phyloP scores from a whole-genome alignment of 2,888 invertebrate genomes.

The Lacanobia wlatinum region DNA sequence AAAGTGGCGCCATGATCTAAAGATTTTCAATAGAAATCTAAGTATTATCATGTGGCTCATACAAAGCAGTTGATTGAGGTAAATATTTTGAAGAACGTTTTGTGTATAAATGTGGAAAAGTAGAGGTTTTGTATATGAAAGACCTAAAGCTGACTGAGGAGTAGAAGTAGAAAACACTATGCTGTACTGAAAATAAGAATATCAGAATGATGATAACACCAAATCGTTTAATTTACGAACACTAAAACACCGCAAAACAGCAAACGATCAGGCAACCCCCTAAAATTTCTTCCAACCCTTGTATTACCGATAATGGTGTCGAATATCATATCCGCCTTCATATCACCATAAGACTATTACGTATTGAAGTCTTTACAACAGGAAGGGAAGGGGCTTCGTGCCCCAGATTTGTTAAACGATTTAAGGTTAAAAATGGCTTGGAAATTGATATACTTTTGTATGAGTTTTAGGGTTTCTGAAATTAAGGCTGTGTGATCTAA shows the following conservation, averaged over 20 bases:
- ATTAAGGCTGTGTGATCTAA: neutral
- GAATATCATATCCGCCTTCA: constrained; percentile 27
- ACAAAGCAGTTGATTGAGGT: too few species aligned
- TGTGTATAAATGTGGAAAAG: too few species aligned
- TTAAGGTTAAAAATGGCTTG: constrained; percentile 39
- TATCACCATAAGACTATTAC: constrained; percentile 31
- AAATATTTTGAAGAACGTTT: too few species aligned
- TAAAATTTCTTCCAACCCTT: constrained; percentile 14
- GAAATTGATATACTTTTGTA: constrained; percentile 35
- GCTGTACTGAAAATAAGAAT: too few species aligned
- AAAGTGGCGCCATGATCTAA: too few species aligned
- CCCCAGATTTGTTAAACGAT: constrained; percentile 51
- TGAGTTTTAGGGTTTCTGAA: constrained; percentile 28
- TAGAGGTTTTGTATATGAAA: too few species aligned
- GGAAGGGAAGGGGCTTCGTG: constrained; percentile 31
- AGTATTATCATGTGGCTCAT: too few species aligned
- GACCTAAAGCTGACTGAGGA: too few species aligned
- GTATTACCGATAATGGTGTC: constrained; percentile 10
- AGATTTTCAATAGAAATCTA: too few species aligned
- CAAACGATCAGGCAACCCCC: neutral
- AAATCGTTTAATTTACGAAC: too few species aligned
- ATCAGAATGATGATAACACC: too few species aligned
- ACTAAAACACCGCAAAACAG: neutral
- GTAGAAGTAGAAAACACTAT: too few species aligned
- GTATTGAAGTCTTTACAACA: constrained; percentile 22